Base-by-base conservation (phyloP, 1,140 invertebrate genomes). In the Bombus sylvicola region DNA sequence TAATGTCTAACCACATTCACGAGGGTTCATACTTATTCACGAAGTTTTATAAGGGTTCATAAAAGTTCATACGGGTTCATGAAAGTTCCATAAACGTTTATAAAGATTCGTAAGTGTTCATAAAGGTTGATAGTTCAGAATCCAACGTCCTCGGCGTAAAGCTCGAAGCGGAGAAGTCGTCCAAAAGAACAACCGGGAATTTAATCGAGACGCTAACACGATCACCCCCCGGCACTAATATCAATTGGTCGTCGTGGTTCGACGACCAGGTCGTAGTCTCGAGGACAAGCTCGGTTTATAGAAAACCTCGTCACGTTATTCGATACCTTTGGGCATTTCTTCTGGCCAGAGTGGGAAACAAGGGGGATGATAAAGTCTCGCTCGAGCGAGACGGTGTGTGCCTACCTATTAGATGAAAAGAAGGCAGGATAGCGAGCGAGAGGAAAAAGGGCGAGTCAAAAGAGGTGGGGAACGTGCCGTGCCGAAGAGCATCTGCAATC, bases 401-500 rank as follows among this genome's bases (percentile, higher is more conserved):
- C 39, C 37, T 18, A 28, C 34, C n/a, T 53, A 53, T 53, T 53
- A 74, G 74, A 72, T 73, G 77, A 28, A 78, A 72, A 68, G 25
- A 31, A 59, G 28, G 28, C 37, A 39, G 41, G n/a, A 47, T 47
- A 81, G 73, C 28, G 31, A n/a, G 12, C 12, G 25, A 13, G 69
- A 15, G 69, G 8, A n/a, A 41, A 43, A 71, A 66, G 57, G 37
- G 34, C 34, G 59, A 28, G 71, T 25, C 57, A 9, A 87, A 59
- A 81, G 75, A 77, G 62, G 75, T 41, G 66, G 68, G 39, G 86
- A 81, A 93, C 92, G 92, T 94, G 93, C 91, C 85, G 88, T 83
- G 89, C 87, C 85, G 89, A 92, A 90, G 88, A 92, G 87, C 91
- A 92, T 93, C 90, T 75, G 90, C 92, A 94, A 94, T 94, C 92